Evolutionary conservation across 2,113 vertebrate species (phyloP), one percentile per base, ranked within the genome.

Genomic region (Mus pahari): DNA sequence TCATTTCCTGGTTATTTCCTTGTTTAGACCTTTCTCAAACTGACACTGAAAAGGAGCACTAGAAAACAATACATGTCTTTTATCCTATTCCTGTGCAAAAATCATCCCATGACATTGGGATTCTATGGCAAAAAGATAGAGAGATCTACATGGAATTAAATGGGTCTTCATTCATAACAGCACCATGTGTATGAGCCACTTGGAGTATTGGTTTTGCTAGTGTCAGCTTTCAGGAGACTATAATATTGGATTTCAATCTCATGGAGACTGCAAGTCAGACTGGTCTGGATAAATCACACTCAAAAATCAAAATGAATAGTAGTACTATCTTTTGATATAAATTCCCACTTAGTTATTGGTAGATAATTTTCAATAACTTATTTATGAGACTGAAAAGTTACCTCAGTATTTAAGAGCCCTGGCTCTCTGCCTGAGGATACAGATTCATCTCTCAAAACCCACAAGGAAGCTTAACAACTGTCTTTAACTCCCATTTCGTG

Each of bases 281-380:
- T 62, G 17, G 53, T 36, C 60, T n/a, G 62, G 26, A 24, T 45
- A 8, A 95, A 19, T 12, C 17, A 83, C 28, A 66, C 11, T 68
- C 20, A 87, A 83, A 83, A 17, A 78, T 88, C 5, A 33, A 90
- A 0, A 58, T 24, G 31, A 70, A 60, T 48, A 28, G 31, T 71
- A 77, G 89, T 64, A 42, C 39, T 90, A 1, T 86, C 13, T 95
- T 94, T 45, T 81, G 12, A 53, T 48, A n/a, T 62, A 12, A 77
- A 71, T 53, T 2, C 2, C 5, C 3, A 89, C 7, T 36, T 24
- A 66, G 16, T 62, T 77, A 50, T 39, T 77, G 45, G 7, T 62
- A 94, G 24, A 24, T 87, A 39, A 42, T 55, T 73, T 58, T 78
- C 28, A 78, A 16, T 48, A 86, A 55, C 62, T 84, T 91, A 94